These are phyloP conservation scores for Magallana angulata DNA, from an alignment of 1,140 invertebrate genomes.

Conservation along the genomic window DNA sequence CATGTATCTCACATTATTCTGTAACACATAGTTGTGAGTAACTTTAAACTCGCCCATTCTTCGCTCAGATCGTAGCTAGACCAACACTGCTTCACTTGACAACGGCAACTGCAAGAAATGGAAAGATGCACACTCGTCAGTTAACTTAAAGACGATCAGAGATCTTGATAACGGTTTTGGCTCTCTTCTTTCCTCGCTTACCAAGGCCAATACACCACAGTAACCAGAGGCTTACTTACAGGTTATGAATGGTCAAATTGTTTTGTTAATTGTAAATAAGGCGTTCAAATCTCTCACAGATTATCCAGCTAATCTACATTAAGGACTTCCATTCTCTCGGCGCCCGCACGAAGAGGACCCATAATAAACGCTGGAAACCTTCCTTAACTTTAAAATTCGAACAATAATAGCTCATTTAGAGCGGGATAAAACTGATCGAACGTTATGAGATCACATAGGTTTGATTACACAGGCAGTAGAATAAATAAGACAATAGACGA, in stretches of 20 bases:
- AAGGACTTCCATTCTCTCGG: conserved; percentile 1
- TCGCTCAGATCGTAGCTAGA: neutral
- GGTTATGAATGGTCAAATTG: conserved; percentile 27
- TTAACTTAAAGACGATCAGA: neutral
- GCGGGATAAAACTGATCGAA: neutral
- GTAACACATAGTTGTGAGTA: conserved; percentile 55
- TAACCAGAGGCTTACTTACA: conserved; percentile 24
- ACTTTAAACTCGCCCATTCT: conserved; percentile 57
- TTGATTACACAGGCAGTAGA: conserved; percentile 1
- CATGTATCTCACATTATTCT: conserved; percentile 58
- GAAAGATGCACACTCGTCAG: conserved; percentile 22
- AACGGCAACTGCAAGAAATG: conserved; percentile 7
- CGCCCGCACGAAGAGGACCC: neutral
- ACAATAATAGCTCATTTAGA: neutral
- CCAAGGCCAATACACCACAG: conserved; percentile 27
- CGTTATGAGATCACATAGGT: conserved; percentile 5
- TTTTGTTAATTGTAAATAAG: conserved; percentile 33
- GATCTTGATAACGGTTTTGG: neutral
- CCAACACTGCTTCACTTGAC: neutral
- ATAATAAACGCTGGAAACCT: neutral
- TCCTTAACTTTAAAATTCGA: conserved; percentile 21
- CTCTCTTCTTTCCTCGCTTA: conserved; percentile 21
- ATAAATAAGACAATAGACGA: conserved; percentile 20
- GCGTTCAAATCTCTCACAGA: conserved; percentile 22
- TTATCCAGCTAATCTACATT: conserved; percentile 7